Conservation (phyloP, 2,797 vertebrate genomes). For the Gobionotothen gibberifrons region DNA sequence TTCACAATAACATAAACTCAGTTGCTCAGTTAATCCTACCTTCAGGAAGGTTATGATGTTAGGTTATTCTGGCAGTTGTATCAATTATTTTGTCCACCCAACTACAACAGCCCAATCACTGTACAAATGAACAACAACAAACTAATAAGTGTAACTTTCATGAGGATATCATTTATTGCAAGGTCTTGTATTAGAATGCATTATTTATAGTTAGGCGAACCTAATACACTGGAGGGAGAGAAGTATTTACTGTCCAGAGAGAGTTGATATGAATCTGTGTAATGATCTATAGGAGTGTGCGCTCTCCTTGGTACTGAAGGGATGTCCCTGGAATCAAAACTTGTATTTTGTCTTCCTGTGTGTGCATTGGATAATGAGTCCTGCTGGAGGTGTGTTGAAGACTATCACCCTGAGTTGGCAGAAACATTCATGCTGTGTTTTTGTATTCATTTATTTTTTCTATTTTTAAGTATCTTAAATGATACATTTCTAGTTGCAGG, state of each 20-base stretch:
- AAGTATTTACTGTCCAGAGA: not conserved
- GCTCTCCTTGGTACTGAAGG: constrained; percentile 51
- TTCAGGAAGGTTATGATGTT: not conserved
- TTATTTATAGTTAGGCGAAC: not conserved
- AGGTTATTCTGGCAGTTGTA: not conserved
- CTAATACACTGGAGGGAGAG: not conserved
- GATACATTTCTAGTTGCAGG: not conserved
- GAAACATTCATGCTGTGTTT: constrained; percentile 2
- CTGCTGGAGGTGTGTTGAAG: not conserved
- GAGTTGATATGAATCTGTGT: constrained; percentile 21
- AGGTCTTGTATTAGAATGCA: not conserved
- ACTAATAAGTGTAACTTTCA: not conserved
- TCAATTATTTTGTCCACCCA: not conserved
- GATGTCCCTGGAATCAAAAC: constrained; percentile 19
- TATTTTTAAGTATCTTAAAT: too few relatives aligned
- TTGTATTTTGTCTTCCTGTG: not conserved
- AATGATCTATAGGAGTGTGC: constrained; percentile 19
- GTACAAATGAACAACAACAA: not conserved
- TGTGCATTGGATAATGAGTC: not conserved
- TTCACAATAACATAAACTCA: not conserved
- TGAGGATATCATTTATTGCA: not conserved
- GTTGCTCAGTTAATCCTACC: not conserved
- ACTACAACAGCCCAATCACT: not conserved
- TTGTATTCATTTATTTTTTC: not conserved
- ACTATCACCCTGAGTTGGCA: constrained; percentile 1